Base-by-base conservation (phyloP, 2,797 vertebrate species). In the Alectoris magna region DNA sequence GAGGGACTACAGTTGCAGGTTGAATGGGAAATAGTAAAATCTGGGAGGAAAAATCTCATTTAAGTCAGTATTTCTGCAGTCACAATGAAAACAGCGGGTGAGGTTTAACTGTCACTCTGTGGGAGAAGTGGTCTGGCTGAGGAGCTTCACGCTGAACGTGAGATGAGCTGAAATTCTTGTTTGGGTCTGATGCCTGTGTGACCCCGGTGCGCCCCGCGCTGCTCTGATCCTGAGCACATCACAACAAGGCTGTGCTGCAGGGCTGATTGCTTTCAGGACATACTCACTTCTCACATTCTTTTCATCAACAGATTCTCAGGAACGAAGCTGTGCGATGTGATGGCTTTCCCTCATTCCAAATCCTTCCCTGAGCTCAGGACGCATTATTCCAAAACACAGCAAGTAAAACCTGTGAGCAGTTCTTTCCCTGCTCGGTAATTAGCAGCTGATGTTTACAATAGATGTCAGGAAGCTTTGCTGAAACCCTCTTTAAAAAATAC, bases 181-280 rank as follows among this genome's bases (percentile, higher is more conserved):
- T 15, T 15, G 14, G 14, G n/a, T 19, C 43, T 6, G 16, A 78
- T 3, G 2, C 70, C 55, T 1, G 0, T 2, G 8, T 2, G n/a
- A 29, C 36, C 27, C 44, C 64, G 0, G 26, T 2, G 46, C 44
- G 34, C 34, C 58, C 53, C 1, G 4, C 7, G 31, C 66, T 44
- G 67, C 77, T 38, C 59, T 4, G 0, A 26, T 7, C 2, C 51
- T 3, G 6, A 48, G 75, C 58, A 18, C n/a, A 27, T 39, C 23
- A 10, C 2, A 2, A 3, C 6, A 41, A 41, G 21, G 43, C 44
- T 16, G 18, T n/a, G 2, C 69, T 29, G n/a, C 2, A 18, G 69
- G 31, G 13, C 3, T 16, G 29, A 8, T 10, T 6, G 10, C 41
- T 59, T 66, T 31, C 58, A 49, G 31, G 41, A 38, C 15, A 36